Conservation (phyloP, 1,140 invertebrate genomes). For the Capitella teleta region DNA sequence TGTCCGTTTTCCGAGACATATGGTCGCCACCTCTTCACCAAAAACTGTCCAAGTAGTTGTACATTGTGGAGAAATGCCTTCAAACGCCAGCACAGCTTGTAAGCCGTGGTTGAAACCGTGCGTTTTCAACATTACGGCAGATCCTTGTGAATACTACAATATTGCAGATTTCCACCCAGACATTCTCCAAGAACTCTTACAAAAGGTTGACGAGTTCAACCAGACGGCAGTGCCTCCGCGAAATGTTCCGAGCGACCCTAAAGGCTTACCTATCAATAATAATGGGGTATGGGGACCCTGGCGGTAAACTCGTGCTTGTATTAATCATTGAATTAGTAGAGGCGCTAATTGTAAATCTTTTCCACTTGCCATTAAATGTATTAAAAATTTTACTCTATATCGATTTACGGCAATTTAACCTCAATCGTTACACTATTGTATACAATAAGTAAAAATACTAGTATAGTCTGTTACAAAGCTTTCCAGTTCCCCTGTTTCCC, state of each 20-base stretch:
- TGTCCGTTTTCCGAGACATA: no score
- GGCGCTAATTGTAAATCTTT: no score
- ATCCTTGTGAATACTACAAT: conserved; percentile 76
- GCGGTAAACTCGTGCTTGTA: no score
- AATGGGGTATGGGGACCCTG: conserved; percentile 15
- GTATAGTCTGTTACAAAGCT: no score
- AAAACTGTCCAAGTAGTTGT: not conserved
- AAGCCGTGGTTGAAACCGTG: conserved; percentile 55
- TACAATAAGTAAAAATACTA: no score
- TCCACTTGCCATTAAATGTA: no score
- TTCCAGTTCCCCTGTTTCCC: no score
- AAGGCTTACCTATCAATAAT: conserved; percentile 11
- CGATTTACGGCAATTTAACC: no score
- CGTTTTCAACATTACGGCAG: conserved; percentile 62
- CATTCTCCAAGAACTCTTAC: conserved; percentile 17
- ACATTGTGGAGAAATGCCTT: conserved; percentile 9
- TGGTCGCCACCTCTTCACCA: no score
- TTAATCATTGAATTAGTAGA: no score
- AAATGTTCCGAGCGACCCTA: conserved; percentile 21
- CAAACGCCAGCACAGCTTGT: conserved; percentile 47
- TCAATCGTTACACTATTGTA: no score
- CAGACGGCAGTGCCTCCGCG: not conserved
- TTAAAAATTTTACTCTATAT: no score
- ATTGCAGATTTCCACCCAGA: conserved; percentile 49
- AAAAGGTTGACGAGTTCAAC: conserved; percentile 1